A percentile compares a stretch with the other conserved stretches of the same genome.
phyloP scores from a whole-genome alignment of 2,888 invertebrate species.

The Nymphalis urticae region DNA sequence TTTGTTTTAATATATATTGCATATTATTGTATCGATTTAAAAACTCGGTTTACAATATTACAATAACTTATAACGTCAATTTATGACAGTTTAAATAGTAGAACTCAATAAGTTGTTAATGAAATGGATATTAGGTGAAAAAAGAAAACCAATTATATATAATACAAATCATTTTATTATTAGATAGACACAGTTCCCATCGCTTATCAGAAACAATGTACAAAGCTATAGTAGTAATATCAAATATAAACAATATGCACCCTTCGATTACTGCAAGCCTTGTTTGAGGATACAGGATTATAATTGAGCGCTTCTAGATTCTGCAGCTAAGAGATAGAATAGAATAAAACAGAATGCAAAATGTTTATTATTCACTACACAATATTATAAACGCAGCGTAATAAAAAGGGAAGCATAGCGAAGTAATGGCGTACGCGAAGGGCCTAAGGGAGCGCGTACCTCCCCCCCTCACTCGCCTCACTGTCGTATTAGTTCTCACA shows the following conservation, averaged over 20 bases:
- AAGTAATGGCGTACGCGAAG: conserved; percentile 50
- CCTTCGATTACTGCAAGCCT: conserved; percentile 82
- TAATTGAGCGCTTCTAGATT: conserved; percentile 80
- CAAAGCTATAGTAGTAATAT: conserved; percentile 85
- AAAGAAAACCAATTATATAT: conserved; percentile 66
- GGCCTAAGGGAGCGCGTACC: conserved; percentile 2
- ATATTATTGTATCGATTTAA: no score
- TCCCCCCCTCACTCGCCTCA: conserved; percentile 7
- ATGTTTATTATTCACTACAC: conserved; percentile 76
- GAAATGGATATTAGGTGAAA: conserved; percentile 9
- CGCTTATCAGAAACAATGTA: conserved; percentile 87
- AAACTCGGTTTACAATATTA: no score
- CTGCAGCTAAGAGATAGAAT: conserved; percentile 74
- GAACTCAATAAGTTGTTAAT: background rate
- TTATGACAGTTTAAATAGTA: no score
- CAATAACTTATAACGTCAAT: no score
- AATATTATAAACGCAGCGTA: conserved; percentile 75
- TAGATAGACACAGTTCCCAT: conserved; percentile 87
- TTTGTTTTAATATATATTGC: no score
- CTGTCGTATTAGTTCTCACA: conserved; percentile 62
- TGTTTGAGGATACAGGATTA: conserved; percentile 76
- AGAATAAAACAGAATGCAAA: conserved; percentile 78
- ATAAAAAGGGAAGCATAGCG: conserved; percentile 77
- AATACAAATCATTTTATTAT: conserved; percentile 87
- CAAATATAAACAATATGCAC: conserved; percentile 83